Conservation (phyloP, 2,113 vertebrate genomes). For the Dolichallabes microphthalmus region DNA sequence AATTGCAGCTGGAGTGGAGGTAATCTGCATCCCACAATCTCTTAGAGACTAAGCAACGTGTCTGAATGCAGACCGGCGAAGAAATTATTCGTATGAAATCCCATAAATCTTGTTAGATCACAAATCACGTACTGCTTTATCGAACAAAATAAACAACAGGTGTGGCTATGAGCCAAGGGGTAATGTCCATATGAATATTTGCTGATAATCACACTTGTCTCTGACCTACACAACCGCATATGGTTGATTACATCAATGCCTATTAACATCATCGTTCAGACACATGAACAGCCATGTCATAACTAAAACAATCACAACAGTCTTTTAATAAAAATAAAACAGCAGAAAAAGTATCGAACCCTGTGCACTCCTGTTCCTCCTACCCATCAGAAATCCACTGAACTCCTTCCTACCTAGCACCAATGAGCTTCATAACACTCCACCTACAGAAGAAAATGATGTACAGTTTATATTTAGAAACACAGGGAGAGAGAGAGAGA, state of each 20-base stretch:
- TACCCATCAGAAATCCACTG: constrained; percentile 14
- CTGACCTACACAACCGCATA: neutral
- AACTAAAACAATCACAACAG: neutral
- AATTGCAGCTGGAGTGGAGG: constrained; percentile 16
- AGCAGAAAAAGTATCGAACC: neutral
- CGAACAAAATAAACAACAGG: neutral
- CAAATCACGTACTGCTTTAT: neutral
- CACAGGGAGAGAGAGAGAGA: neutral
- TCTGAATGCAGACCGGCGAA: too few relatives aligned
- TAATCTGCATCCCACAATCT: constrained; percentile 2
- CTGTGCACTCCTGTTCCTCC: neutral
- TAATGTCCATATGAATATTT: neutral
- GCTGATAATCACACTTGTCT: neutral
- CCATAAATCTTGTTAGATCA: neutral
- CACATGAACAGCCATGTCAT: neutral
- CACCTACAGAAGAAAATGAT: constrained; percentile 13
- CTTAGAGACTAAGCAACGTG: neutral
- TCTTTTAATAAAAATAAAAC: constrained; percentile 7
- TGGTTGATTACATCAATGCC: constrained; percentile 6
- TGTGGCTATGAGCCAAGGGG: neutral
- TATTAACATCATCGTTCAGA: constrained; percentile 1
- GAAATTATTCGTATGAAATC: neutral
- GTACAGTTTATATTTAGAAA: constrained; percentile 12
- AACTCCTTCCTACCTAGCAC: neutral
- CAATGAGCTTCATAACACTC: constrained; percentile 20